A percentile compares a stretch with the other conserved stretches of the same genome.
Conservation (phyloP, 2,113 vertebrate genomes). For the Podilymbus podiceps region DNA sequence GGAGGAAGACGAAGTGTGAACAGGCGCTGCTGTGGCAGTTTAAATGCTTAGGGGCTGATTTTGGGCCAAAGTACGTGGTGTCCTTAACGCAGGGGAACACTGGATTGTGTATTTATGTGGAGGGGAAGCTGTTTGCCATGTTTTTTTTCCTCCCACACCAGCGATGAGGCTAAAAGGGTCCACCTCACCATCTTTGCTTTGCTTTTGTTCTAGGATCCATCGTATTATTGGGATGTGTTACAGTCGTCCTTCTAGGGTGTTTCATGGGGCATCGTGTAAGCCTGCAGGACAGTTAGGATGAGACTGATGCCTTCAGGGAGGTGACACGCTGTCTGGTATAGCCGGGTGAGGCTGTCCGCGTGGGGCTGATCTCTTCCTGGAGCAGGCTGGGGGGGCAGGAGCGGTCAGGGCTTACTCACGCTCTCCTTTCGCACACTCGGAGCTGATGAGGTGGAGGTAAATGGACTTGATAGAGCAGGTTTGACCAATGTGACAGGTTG, state of each 20-base stretch:
- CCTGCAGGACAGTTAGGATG: not conserved
- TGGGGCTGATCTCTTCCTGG: not conserved
- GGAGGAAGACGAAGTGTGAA: rapidly evolving
- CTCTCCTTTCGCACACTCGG: rapidly evolving
- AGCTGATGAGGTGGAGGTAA: not conserved
- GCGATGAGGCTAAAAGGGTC: not conserved
- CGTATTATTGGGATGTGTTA: too few relatives aligned
- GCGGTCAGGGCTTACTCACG: not conserved
- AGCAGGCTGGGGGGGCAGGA: rapidly evolving
- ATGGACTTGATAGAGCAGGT: not conserved
- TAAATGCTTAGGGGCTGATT: not conserved
- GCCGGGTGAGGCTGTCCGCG: not conserved
- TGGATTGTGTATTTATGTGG: not conserved
- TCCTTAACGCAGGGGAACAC: rapidly evolving
- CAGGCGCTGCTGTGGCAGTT: not conserved
- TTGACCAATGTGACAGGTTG: not conserved
- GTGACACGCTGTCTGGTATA: rapidly evolving
- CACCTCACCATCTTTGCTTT: not conserved
- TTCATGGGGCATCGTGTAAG: rapidly evolving
- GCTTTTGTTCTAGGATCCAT: too few relatives aligned
- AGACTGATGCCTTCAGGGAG: not conserved
- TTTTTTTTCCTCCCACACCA: not conserved
- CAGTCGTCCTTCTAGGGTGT: rapidly evolving
- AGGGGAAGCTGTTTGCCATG: rapidly evolving
- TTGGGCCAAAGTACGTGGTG: rapidly evolving